Conservation (phyloP, 2,888 invertebrate genomes). For the Uloborus plumipes region DNA sequence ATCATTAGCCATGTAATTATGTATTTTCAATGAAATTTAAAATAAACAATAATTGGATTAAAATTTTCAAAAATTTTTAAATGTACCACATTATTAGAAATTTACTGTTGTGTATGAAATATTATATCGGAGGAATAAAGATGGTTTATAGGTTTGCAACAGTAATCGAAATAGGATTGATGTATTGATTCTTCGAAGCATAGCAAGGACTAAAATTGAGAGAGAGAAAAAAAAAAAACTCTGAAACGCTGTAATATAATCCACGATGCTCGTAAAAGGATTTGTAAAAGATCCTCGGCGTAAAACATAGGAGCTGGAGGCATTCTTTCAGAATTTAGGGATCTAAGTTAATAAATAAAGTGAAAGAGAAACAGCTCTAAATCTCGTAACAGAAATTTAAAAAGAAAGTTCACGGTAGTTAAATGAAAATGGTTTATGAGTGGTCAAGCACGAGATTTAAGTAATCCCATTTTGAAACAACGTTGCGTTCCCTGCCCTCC, state of each 20-base stretch:
- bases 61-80: no score
- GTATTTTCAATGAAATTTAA: no score
- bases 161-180: constrained; percentile 26
- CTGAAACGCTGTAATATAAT: constrained; percentile 14
- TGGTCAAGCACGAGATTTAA: constrained; percentile 42
- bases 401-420: constrained; percentile 25
- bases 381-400: constrained; percentile 50
- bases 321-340: constrained; percentile 13
- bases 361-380: constrained; percentile 12
- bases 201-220: neutral
- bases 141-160: neutral
- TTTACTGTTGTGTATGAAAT: no score
- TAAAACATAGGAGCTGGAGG: no score
- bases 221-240: neutral
- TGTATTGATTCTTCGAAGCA: constrained; percentile 6
- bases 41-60: no score
- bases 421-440: constrained; percentile 53
- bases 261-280: constrained; percentile 31
- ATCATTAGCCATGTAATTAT: no score
- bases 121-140: no score
- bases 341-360: constrained; percentile 49
- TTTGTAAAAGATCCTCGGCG: neutral
- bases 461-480: constrained; percentile 44
- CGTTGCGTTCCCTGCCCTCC: no score
- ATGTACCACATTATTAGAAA: no score